Base-by-base conservation (phyloP, 1,140 invertebrate species). In the Amyelois transitella region DNA sequence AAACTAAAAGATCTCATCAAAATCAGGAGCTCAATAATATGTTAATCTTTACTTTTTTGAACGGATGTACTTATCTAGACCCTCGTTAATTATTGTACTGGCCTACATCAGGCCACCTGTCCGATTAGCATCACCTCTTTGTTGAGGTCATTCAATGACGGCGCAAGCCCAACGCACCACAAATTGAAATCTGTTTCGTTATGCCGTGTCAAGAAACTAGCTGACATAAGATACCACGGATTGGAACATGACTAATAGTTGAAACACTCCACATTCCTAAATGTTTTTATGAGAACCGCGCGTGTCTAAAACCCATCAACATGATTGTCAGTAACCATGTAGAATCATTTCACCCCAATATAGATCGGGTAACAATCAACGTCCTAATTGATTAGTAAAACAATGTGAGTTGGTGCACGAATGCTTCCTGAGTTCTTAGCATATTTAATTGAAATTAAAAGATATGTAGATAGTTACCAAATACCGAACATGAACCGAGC, bases 361-460 rank as follows among this genome's bases (percentile, higher is more conserved):
- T 74, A 63, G 70, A 74, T 70, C 67, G 64, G 65, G 61, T 55
- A 74, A 76, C 66, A 70, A 72, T 71, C 65, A 58, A 55, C 62
- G 62, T 51, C 50, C 17, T 79, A 84, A 84, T 82, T 78, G 80
- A 81, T 81, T 81, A 84, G 68, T 71, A 69, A 76, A 76, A 72
- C 69, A 77, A 71, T 62, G 58, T 67, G 38, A 48, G 62, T 60
- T 60, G 64, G 18, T 21, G 18, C 59, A 66, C 59, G 55, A 64
- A 24, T 53, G 65, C 63, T 81, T 81, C 72, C 73, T 79, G 64
- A 28, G 52, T 66, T 61, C 63, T 72, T 21, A 75, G 75, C 75
- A 81, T 80, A 77, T 77, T 82, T 83, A 84, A 79, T 81, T 72
- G 63, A 72, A 83, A 85, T 86, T 85, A 81, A 85, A 81, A 84